These are phyloP conservation scores for Galeopsomyia nigrocyanea DNA, from an alignment of 2,888 invertebrate species.

Conservation along the genomic window DNA sequence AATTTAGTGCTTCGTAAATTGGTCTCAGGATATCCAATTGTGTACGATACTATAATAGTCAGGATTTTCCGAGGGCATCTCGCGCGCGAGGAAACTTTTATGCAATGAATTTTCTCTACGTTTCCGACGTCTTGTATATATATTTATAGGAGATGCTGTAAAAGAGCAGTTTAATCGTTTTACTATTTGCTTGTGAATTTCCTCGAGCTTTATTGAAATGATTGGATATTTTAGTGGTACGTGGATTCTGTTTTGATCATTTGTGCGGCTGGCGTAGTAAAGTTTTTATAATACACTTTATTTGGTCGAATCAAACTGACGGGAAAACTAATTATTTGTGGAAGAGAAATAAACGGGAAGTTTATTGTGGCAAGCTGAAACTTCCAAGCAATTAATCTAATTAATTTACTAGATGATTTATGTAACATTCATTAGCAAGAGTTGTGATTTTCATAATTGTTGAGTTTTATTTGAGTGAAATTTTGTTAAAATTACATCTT, in stretches of 20 bases:
- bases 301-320: no score
- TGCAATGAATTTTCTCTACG: conserved; percentile 33
- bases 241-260: conserved; percentile 7
- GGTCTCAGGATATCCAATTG: not conserved
- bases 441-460: no score
- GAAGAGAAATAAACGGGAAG: no score
- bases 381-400: no score
- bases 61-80: conserved; percentile 17
- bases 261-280: conserved; percentile 13
- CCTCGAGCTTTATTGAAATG: conserved; percentile 1
- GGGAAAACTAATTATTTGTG: no score
- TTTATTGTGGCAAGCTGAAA: no score
- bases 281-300: conserved; percentile 9
- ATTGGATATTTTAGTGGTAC: not conserved
- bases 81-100: conserved; percentile 9
- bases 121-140: conserved; percentile 8
- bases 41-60: not conserved
- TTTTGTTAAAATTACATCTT: no score
- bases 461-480: no score
- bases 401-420: no score
- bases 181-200: conserved; percentile 13
- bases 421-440: no score
- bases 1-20: conserved; percentile 41
- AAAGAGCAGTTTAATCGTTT: conserved; percentile 35
- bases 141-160: conserved; percentile 17